A percentile compares a stretch with the other conserved stretches of the same genome.
These are phyloP conservation scores for Trogon melanurus DNA, from an alignment of 2,113 vertebrate genomes.

Conservation along the genomic window DNA sequence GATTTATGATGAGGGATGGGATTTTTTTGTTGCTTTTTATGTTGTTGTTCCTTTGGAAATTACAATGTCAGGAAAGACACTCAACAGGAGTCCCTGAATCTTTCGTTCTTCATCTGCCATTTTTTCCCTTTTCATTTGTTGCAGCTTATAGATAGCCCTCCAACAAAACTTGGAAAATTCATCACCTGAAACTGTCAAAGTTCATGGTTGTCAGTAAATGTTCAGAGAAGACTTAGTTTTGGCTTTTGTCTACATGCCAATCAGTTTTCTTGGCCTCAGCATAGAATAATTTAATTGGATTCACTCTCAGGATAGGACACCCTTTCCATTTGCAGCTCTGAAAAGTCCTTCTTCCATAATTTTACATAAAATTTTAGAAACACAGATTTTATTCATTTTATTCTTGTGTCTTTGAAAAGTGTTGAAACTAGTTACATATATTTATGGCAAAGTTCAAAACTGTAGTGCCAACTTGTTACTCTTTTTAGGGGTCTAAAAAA, in stretches of 20 bases:
- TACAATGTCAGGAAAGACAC: not conserved
- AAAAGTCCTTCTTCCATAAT: not conserved
- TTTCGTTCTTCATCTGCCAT: not conserved
- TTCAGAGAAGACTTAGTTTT: not conserved
- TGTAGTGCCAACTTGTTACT: not conserved
- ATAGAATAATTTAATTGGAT: not conserved
- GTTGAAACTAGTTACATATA: not conserved
- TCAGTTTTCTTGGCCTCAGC: not conserved
- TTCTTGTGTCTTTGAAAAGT: not conserved
- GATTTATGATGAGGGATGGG: constrained; percentile 19
- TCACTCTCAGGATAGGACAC: not conserved
- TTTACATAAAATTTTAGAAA: not conserved
- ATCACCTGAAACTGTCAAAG: not conserved
- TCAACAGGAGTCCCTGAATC: not conserved
- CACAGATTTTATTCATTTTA: not conserved
- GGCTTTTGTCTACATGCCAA: not conserved
- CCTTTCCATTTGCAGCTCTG: not conserved
- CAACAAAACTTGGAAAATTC: constrained; percentile 21
- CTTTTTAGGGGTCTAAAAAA: not conserved
- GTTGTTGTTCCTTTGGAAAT: not conserved
- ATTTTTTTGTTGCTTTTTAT: not conserved
- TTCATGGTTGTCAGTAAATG: not conserved
- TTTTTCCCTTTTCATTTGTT: not conserved
- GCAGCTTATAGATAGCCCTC: not conserved
- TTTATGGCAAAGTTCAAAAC: not conserved